Base-by-base conservation (phyloP, 35 echinoderm and acorn worm species). In the Amphiura filiformis region DNA sequence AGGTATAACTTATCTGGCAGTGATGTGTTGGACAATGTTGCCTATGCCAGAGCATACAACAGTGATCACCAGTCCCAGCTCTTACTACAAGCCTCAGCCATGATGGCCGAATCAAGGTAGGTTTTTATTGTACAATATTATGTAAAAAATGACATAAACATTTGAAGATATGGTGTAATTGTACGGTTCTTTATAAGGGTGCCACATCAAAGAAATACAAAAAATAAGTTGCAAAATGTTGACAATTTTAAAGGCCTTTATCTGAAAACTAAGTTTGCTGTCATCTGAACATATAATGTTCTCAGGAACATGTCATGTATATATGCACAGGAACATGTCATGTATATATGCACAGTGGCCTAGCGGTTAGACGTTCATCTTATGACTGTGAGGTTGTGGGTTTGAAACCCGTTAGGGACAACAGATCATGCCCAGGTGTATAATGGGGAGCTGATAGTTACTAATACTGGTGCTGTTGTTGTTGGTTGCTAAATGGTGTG, bases 61-160 rank as follows among this genome's bases (percentile, higher is more conserved):
- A 89, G 83, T 9, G 95, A 97, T 84, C 94, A 96, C 47, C 96
- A n/a, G 87, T 80, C 92, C 38, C 96, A 99, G 75, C 85, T 99
- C 0, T 84, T 99, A 15, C 47, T 99, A n/a, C 96, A 99, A 39
- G 96, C 96, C 5, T 94, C 96, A 75, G 96, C 96, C 32, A 99
- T 99, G 96, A 99, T 99, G 96, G 87, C 96, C 57, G 93, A 99
- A 90, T 99, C 96, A 75, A 92, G 96, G 96, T 99, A 88, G 81
- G 49, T 13, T 31, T 23, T 38, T 1, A 26, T 4, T 23, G 3
- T 9, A 39, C 0, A 81, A 39, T 0, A 30, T 81, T 38, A 39
- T 12, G 37, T 39, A 31, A 18, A 2, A 39, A n/a, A 22, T 15
- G 0, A 44, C 39, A 38, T 5, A 12, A 77, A 77, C 26, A 77